phyloP scores from a whole-genome alignment of 2,797 vertebrate species.

The Malurus splendens region DNA sequence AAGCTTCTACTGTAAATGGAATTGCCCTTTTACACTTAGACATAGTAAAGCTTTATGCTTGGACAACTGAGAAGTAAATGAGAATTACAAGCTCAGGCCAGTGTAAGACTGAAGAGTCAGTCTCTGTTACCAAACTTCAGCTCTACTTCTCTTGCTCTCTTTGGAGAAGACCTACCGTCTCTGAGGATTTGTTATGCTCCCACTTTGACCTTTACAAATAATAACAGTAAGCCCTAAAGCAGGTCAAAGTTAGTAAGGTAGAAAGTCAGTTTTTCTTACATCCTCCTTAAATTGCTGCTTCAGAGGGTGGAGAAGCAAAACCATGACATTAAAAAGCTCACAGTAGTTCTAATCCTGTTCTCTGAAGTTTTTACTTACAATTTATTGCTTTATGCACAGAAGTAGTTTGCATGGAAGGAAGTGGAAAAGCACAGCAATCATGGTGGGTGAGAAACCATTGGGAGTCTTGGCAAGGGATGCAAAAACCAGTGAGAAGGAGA shows the following conservation, averaged over 20 bases:
- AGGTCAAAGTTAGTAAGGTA: background rate
- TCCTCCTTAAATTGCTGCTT: background rate
- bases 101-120: background rate
- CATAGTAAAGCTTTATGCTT: background rate
- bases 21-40: background rate
- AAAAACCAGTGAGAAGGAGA: background rate
- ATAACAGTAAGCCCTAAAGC: background rate
- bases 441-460: background rate
- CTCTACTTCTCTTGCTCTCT: background rate
- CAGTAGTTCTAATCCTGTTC: background rate
- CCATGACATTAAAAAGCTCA: background rate
- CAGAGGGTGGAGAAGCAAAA: background rate
- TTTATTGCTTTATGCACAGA: background rate
- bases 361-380: background rate
- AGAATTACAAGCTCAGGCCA: background rate
- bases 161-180: background rate
- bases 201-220: background rate
- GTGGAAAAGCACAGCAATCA: background rate
- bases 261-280: background rate
- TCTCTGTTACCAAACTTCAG: background rate
- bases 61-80: background rate
- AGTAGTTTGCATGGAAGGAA: background rate
- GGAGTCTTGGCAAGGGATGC: background rate
- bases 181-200: background rate
- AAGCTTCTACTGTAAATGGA: background rate